phyloP scores from a whole-genome alignment of 1,140 invertebrate genomes.

The Nilaparvata lugens region DNA sequence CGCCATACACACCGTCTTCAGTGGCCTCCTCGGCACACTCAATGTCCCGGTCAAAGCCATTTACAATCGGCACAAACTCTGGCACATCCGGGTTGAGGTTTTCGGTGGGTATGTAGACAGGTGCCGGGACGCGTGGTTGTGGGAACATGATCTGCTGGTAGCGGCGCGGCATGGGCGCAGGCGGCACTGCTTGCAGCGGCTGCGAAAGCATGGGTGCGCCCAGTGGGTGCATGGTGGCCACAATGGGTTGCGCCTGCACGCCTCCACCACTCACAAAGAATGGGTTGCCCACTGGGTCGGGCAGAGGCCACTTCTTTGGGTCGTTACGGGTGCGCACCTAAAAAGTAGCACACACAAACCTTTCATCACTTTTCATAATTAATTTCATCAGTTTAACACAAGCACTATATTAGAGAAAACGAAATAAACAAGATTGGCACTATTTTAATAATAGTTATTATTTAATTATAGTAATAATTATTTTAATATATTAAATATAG shows the following conservation, averaged over 20 bases:
- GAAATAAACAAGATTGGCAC: no score
- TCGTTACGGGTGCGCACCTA: conserved; percentile 70
- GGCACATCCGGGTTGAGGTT: conserved; percentile 76
- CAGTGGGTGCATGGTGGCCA: conserved; percentile 24
- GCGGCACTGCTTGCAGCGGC: conserved; percentile 51
- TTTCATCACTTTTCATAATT: no score
- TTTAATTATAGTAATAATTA: background rate
- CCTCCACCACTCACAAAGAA: conserved; percentile 25
- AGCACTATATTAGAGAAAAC: no score
- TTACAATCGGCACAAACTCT: conserved; percentile 59
- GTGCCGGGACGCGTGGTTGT: conserved; percentile 13
- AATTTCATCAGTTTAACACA: no score
- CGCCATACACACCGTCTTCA: background rate
- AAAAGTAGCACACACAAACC: no score
- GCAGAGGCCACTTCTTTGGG: conserved; percentile 79
- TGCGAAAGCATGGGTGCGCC: conserved; percentile 28
- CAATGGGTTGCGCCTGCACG: conserved; percentile 23
- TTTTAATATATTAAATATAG: no score
- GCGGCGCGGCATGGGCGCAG: background rate
- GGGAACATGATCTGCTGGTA: conserved; percentile 11
- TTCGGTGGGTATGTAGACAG: conserved; percentile 33
- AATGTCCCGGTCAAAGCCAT: conserved; percentile 8
- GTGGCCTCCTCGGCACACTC: conserved; percentile 18
- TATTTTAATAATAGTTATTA: background rate
- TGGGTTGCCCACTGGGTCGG: conserved; percentile 42